phyloP scores from a whole-genome alignment of 2,888 invertebrate genomes.

The Orchesellides sinensis region DNA sequence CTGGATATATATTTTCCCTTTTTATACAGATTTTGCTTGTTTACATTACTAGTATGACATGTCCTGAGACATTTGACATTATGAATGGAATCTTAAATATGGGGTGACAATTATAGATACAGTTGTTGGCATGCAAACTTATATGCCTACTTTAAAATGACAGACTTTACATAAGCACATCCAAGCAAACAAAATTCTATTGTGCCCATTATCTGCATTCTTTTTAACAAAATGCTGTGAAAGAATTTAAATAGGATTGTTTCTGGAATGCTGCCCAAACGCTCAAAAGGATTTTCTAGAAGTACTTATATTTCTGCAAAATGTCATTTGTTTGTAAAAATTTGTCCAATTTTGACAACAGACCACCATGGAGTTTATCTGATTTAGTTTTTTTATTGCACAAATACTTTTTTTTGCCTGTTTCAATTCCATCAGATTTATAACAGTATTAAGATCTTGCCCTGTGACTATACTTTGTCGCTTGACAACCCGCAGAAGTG shows the following conservation, averaged over 20 bases:
- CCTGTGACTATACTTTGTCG: too few relatives aligned
- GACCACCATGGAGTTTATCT: constrained; percentile 42
- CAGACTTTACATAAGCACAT: not conserved
- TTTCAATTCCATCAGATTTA: too few relatives aligned
- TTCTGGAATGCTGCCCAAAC: constrained; percentile 34
- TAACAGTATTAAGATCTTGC: too few relatives aligned
- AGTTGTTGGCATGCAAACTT: too few relatives aligned
- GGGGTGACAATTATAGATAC: constrained; percentile 14
- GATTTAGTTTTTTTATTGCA: not conserved
- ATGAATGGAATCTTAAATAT: constrained; percentile 29
- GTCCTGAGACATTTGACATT: constrained; percentile 56
- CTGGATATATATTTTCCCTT: not conserved
- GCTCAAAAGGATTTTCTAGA: not conserved
- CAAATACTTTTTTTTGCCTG: not conserved
- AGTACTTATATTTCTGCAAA: constrained; percentile 41
- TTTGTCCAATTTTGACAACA: not conserved
- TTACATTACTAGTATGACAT: constrained; percentile 1
- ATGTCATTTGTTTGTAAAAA: constrained; percentile 40
- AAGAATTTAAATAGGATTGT: constrained; percentile 58
- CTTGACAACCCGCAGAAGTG: too few relatives aligned
- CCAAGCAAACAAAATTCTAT: constrained; percentile 12
- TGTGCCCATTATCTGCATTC: constrained; percentile 22
- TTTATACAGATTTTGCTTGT: constrained; percentile 8
- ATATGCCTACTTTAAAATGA: constrained; percentile 7
- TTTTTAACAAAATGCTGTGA: constrained; percentile 24